A percentile compares a stretch with the other conserved stretches of the same genome.
Conservation (phyloP, 1,140 invertebrate genomes). For the Catajapyx aquilonaris region DNA sequence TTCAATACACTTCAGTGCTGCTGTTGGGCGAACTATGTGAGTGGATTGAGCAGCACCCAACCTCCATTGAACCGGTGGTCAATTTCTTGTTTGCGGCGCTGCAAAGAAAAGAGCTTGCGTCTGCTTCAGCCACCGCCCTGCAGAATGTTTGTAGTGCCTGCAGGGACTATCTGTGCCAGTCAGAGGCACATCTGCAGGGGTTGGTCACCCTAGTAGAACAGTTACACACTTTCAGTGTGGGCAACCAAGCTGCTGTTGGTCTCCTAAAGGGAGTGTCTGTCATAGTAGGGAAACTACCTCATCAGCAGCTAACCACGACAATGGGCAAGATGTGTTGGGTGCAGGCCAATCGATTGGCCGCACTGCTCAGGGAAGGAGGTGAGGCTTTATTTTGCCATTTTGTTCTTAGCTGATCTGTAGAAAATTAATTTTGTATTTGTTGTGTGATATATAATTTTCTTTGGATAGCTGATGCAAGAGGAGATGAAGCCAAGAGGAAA, state of each 20-base stretch:
- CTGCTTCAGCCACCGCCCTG: constrained; percentile 51
- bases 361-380: too few relatives aligned
- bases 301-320: constrained; percentile 38
- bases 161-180: constrained; percentile 46
- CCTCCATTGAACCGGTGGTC: constrained; percentile 45
- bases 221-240: constrained; percentile 56
- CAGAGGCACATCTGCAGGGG: constrained; percentile 53
- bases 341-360: too few relatives aligned
- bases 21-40: constrained; percentile 82
- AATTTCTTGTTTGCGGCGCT: constrained; percentile 55
- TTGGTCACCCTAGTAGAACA: constrained; percentile 60
- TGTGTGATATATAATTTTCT: too few relatives aligned
- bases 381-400: too few relatives aligned
- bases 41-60: constrained; percentile 72
- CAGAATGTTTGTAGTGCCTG: constrained; percentile 56
- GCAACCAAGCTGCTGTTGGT: constrained; percentile 56
- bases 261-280: constrained; percentile 45
- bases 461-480: too few relatives aligned
- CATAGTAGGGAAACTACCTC: constrained; percentile 37
- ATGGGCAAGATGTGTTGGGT: constrained; percentile 46
- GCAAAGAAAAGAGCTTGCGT: constrained; percentile 47
- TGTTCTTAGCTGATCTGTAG: too few relatives aligned
- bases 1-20: constrained; percentile 69
- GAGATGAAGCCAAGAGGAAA: constrained; percentile 18
- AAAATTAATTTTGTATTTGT: too few relatives aligned